A percentile compares a stretch with the other conserved stretches of the same genome.
Evolutionary conservation across 2,888 invertebrate species (phyloP).

Genomic region (Ornithoptera alexandrae): DNA sequence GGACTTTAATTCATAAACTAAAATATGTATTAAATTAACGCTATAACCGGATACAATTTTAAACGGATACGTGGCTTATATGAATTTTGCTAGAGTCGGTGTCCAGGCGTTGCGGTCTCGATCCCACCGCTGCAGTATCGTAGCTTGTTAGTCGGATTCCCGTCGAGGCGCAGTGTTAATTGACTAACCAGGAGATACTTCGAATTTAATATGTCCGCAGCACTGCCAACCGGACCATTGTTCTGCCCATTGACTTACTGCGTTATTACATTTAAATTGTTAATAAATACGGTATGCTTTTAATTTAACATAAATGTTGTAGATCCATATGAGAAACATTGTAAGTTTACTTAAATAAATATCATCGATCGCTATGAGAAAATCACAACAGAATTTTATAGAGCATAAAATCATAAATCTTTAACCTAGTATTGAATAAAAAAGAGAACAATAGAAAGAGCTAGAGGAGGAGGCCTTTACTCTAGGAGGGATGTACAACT

Average conservation of each 20-base stretch:
- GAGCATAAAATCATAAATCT: no score
- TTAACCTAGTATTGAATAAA: no score
- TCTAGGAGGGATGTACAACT: no score
- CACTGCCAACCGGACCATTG: slow-evolving; percentile 22
- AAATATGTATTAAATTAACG: slow-evolving; percentile 20
- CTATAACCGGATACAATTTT: slow-evolving; percentile 15
- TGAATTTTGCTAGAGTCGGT: slow-evolving; percentile 17
- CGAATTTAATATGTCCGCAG: slow-evolving; percentile 40
- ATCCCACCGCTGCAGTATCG: slow-evolving; percentile 31
- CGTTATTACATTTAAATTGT: slow-evolving; percentile 23
- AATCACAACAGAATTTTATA: no score
- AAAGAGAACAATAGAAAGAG: no score
- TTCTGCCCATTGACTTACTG: slow-evolving; percentile 16
- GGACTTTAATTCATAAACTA: slow-evolving; percentile 18
- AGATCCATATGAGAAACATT: background rate
- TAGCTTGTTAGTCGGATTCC: slow-evolving; percentile 58
- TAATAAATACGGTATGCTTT: background rate
- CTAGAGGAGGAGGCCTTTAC: no score
- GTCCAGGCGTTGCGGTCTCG: slow-evolving; percentile 9
- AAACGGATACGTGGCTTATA: slow-evolving; percentile 13
- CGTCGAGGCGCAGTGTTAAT: slow-evolving; percentile 54
- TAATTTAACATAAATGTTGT: background rate
- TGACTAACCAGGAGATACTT: slow-evolving; percentile 55
- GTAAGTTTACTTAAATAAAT: no score
- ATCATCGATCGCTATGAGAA: no score